A percentile compares a stretch with the other conserved stretches of the same genome.
These are phyloP conservation scores for Thalassaphorura encarpata DNA, from an alignment of 1,140 invertebrate genomes.

Conservation along the genomic window DNA sequence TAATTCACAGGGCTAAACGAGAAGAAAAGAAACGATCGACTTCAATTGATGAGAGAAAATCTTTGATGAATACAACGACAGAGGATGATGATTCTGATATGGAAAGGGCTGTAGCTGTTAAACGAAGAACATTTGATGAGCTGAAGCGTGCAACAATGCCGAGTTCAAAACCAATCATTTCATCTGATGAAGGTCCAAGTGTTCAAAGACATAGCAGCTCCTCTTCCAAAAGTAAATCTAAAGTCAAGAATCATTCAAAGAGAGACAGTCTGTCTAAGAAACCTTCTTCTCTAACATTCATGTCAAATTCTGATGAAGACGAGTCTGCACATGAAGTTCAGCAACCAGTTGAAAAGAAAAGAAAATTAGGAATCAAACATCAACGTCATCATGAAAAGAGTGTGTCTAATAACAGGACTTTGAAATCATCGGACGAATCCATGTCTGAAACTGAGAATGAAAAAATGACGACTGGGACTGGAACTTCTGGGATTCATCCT, in stretches of 20 bases:
- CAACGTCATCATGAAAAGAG: background rate
- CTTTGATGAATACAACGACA: constrained; percentile 21
- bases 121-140: background rate
- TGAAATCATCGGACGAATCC: background rate
- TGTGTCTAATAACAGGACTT: background rate
- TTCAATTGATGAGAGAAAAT: constrained; percentile 63
- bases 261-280: constrained; percentile 12
- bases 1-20: constrained; percentile 52
- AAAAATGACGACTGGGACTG: no score
- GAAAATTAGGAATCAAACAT: constrained; percentile 26
- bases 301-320: constrained; percentile 29
- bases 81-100: constrained; percentile 16
- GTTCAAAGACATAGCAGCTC: no score
- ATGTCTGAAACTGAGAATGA: background rate
- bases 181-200: constrained; percentile 1
- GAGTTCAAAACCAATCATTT: background rate
- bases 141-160: background rate
- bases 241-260: no score
- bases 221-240: no score
- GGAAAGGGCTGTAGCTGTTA: no score
- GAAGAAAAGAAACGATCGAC: constrained; percentile 76
- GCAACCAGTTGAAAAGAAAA: constrained; percentile 30
- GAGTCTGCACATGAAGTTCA: constrained; percentile 20
- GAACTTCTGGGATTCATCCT: no score
- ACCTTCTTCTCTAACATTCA: constrained; percentile 9